Evolutionary conservation across 2,113 vertebrate species (phyloP).

Genomic region (Sakesphorus luctuosus): DNA sequence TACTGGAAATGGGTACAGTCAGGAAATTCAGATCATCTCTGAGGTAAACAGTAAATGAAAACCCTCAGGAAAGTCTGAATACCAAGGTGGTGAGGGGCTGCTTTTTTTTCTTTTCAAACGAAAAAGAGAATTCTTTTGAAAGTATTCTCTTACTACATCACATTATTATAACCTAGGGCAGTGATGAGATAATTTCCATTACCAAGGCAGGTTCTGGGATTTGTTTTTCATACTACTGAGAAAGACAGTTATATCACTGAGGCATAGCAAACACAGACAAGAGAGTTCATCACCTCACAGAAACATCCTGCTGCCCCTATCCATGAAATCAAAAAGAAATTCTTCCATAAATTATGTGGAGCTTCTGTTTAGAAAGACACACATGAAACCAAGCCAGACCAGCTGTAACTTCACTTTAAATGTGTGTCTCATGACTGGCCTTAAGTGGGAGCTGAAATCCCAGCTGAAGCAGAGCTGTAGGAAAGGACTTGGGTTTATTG

Average conservation of each 20-base stretch:
- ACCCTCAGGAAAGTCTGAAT: conserved; percentile 50
- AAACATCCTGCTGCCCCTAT: neutral
- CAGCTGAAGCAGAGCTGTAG: neutral
- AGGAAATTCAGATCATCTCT: conserved; percentile 47
- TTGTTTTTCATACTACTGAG: conserved; percentile 4
- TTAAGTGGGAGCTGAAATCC: neutral
- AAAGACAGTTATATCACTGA: neutral
- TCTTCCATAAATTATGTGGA: neutral
- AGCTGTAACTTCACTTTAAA: neutral
- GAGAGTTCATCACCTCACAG: neutral
- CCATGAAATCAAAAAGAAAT: neutral
- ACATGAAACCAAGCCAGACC: neutral
- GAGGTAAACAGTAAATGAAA: conserved; percentile 53
- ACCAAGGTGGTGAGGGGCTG: neutral
- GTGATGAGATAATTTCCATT: conserved; percentile 31
- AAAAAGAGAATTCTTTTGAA: neutral
- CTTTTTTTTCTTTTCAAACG: neutral
- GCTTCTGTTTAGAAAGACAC: neutral
- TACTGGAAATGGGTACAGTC: conserved; percentile 28
- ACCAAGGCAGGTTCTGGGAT: conserved; percentile 41
- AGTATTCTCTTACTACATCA: conserved; percentile 17
- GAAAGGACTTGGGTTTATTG: neutral
- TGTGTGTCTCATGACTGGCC: neutral
- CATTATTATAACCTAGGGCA: conserved; percentile 39
- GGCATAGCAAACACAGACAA: neutral